A percentile compares a stretch with the other conserved stretches of the same genome.
Evolutionary conservation across 2,888 invertebrate genomes (phyloP).

Genomic region (Entomobrya proxima): DNA sequence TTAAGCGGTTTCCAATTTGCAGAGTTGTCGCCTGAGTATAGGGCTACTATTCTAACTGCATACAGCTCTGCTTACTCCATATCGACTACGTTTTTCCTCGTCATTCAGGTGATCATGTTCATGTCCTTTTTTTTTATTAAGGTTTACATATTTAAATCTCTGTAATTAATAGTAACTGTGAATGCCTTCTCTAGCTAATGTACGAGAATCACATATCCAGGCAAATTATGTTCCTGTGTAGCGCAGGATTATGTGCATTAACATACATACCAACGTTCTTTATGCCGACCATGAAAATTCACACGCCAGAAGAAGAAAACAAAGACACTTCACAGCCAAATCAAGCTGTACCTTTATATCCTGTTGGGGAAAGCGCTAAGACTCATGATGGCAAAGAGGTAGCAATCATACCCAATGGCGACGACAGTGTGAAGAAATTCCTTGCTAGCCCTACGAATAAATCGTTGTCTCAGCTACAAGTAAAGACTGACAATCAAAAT

Average conservation of each 20-base stretch:
- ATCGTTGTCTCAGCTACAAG: neutral
- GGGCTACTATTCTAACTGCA: conserved; percentile 69
- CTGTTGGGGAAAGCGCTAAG: no score
- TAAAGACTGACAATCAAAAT: neutral
- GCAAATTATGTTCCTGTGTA: conserved; percentile 51
- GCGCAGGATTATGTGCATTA: conserved; percentile 56
- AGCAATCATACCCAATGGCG: neutral
- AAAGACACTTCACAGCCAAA: neutral
- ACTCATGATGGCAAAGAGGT: neutral
- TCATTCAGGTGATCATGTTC: conserved; percentile 67
- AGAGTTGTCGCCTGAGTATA: conserved; percentile 69
- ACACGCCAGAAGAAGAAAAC: neutral
- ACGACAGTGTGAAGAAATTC: no score
- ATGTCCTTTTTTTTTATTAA: neutral
- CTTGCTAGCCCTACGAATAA: neutral
- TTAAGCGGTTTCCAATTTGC: conserved; percentile 72
- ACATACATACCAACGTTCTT: conserved; percentile 71
- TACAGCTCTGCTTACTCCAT: conserved; percentile 74
- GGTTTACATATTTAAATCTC: neutral
- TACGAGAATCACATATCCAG: conserved; percentile 63
- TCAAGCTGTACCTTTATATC: no score
- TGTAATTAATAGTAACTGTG: neutral
- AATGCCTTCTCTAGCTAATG: conserved; percentile 60
- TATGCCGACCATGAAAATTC: conserved; percentile 69
- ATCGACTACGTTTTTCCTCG: conserved; percentile 71